phyloP scores from a whole-genome alignment of 2,888 invertebrate species.

The Drosophila nr. medialis region DNA sequence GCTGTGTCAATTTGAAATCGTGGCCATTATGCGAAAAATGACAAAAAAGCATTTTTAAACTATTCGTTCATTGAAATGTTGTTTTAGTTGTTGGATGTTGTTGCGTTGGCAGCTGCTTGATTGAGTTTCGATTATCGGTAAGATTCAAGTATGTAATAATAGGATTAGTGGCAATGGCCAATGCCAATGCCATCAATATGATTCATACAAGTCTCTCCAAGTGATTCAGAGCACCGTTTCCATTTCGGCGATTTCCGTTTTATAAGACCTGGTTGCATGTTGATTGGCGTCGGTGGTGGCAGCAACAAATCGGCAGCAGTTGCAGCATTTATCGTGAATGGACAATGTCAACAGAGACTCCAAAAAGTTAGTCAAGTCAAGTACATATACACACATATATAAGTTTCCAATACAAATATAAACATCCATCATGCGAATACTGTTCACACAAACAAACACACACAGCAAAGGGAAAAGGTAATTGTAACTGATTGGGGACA shows the following conservation, averaged over 20 bases:
- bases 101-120: constrained; percentile 35
- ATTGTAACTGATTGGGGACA: not conserved
- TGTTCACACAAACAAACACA: not conserved
- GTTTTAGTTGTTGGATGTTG: constrained; percentile 24
- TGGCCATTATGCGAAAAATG: constrained; percentile 25
- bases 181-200: constrained; percentile 18
- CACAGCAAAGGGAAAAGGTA: not conserved
- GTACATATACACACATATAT: constrained; percentile 2
- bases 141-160: constrained; percentile 38
- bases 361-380: constrained; percentile 44
- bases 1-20: constrained; percentile 33
- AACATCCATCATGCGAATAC: constrained; percentile 32
- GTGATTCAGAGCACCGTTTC: constrained; percentile 91
- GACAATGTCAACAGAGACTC: constrained; percentile 10
- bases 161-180: constrained; percentile 21
- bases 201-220: constrained; percentile 36
- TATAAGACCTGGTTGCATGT: constrained; percentile 84
- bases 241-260: constrained; percentile 94
- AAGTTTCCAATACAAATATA: not conserved
- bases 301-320: constrained; percentile 21
- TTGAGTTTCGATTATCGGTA: constrained; percentile 38
- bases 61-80: constrained; percentile 28
- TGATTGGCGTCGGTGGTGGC: not conserved
- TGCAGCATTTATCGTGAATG: constrained; percentile 19
- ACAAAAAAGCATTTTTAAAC: constrained; percentile 34